Percentiles rank a stretch among this genome's conserved stretches.
These are phyloP conservation scores for Macrocentrus cingulum DNA, from an alignment of 1,140 invertebrate species.

Conservation along the genomic window DNA sequence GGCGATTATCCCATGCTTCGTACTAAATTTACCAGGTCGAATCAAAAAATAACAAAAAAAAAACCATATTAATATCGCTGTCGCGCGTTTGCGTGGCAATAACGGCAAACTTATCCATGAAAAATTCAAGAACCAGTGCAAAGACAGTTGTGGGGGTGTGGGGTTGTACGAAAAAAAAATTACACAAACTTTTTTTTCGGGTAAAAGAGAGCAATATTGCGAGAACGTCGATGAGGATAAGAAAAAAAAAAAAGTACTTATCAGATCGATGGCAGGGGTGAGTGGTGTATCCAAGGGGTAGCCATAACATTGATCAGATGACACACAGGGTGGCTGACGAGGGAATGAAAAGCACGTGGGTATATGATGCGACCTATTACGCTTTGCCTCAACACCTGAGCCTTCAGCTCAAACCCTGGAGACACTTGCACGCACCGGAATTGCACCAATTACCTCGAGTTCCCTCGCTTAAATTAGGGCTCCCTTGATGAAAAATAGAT, in stretches of 20 bases:
- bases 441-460: slow-evolving; percentile 23
- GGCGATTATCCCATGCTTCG: slow-evolving; percentile 1
- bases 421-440: background rate
- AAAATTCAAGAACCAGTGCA: slow-evolving; percentile 14
- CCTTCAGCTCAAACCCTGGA: slow-evolving; percentile 3
- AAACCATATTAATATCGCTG: no score
- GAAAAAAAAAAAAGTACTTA: slow-evolving; percentile 22
- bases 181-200: slow-evolving; percentile 23
- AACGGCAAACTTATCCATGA: background rate
- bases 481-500: background rate
- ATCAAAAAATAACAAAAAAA: slow-evolving; percentile 35
- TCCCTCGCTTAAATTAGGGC: background rate
- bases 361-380: slow-evolving; percentile 28
- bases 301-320: slow-evolving; percentile 54
- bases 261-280: slow-evolving; percentile 21
- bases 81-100: no score
- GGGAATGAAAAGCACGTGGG: slow-evolving; percentile 5
- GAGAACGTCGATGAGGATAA: background rate
- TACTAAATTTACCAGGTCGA: background rate
- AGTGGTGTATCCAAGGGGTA: slow-evolving; percentile 35
- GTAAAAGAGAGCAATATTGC: slow-evolving; percentile 7
- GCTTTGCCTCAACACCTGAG: slow-evolving; percentile 27
- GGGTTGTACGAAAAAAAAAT: slow-evolving; percentile 25
- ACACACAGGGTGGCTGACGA: slow-evolving; percentile 30
- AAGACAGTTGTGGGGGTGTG: no score